These are phyloP conservation scores for Cavia porcellus DNA, from an alignment of 2,113 vertebrate species.

Conservation along the genomic window DNA sequence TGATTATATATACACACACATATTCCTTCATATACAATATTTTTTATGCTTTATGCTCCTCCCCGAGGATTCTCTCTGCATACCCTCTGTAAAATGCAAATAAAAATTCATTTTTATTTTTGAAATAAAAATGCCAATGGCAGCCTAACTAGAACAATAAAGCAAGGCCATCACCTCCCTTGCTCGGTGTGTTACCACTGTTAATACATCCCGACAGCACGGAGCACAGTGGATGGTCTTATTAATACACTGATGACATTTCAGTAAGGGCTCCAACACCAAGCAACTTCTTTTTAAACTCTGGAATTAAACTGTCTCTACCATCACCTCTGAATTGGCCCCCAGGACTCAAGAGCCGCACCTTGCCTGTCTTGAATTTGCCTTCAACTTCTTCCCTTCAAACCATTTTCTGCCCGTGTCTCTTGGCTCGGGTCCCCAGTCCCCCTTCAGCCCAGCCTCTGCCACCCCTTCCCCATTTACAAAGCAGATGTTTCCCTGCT, in stretches of 20 bases:
- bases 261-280: background rate
- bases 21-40: background rate
- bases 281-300: no score
- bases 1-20: background rate
- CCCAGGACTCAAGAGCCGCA: background rate
- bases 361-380: background rate
- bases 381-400: background rate
- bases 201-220: accelerated
- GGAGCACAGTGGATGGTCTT: accelerated
- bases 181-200: background rate
- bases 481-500: constrained; percentile 67
- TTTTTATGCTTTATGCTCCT: background rate
- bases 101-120: background rate
- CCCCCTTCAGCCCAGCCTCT: background rate
- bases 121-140: background rate
- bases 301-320: accelerated
- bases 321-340: background rate
- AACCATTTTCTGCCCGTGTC: background rate
- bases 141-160: accelerated
- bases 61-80: background rate
- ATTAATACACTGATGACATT: background rate
- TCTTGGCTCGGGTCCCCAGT: background rate
- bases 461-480: constrained; percentile 4
- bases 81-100: background rate
- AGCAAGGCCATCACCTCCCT: background rate